Evolutionary conservation across 2,113 vertebrate genomes (phyloP), one percentile per base, ranked within the genome.

Genomic region (Ophiodon elongatus): DNA sequence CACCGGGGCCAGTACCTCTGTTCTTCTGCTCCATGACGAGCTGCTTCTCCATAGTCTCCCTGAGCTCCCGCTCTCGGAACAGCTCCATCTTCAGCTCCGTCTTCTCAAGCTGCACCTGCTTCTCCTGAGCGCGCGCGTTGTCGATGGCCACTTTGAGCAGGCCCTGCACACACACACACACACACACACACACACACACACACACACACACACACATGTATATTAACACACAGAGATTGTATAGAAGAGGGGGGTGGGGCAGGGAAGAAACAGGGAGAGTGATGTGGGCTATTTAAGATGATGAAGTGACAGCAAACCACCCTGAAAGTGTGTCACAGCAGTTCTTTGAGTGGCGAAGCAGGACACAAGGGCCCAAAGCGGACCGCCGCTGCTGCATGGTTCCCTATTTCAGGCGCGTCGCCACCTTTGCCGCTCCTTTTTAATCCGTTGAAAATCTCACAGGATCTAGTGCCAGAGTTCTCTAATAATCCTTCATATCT

Each of bases 51-150:
- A 99, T 95, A 33, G 97, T 98, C 97, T 99, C 98, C 89, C 98
- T 95, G 89, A 99, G 95, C 95, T 99, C 98, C 93, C 98, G 89
- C 95, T 99, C 98, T 93, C 98, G 97, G 95, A 99, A 98, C 91
- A 99, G 95, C 93, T 99, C 98, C 98, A 99, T 99, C 96, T 99
- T 99, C 93, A 99, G 93, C 93, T 99, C 98, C 5, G 98, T 99
- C 96, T 99, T 99, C 95, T 99, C 98, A 95, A 99, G 96, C 88
- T 99, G 98, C 82, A 99, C 98, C 86, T 99, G 98, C 90, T 99
- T 99, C 94, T 99, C 98, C 96, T 99, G 98, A 94, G 98, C 98
- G 89, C 98, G 96, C 17, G 98, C 98, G 71, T 99, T 99, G 95
- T 99, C 98, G 91, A 99, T 99, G 77, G 98, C 98, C 95, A 99